These are phyloP conservation scores for Caenorhabditis parvicauda DNA, from an alignment of 2,888 invertebrate genomes.

Conservation along the genomic window DNA sequence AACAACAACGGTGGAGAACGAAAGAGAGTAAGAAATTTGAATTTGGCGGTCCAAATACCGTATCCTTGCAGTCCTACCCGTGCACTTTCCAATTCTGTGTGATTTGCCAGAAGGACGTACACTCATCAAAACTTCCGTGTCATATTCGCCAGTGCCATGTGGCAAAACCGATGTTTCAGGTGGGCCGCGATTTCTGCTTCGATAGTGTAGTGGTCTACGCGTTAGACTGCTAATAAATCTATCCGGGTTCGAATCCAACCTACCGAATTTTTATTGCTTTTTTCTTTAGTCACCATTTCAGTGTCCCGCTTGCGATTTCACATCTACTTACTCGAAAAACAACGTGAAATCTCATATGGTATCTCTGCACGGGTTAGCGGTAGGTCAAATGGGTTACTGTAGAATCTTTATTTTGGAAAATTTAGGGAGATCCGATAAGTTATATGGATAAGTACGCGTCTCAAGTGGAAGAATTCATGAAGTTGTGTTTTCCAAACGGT, in stretches of 20 bases:
- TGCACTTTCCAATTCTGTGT: constrained; percentile 61
- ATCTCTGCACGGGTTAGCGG: constrained; percentile 59
- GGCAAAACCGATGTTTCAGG: constrained; percentile 60
- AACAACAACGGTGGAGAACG: constrained; percentile 14
- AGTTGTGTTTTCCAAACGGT: constrained; percentile 60
- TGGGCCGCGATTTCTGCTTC: too few relatives aligned
- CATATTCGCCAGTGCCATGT: constrained; percentile 62
- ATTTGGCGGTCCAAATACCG: constrained; percentile 1
- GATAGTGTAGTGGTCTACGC: too few relatives aligned
- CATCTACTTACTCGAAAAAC: constrained; percentile 61
- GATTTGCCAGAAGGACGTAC: constrained; percentile 61
- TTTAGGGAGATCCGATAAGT: constrained; percentile 55
- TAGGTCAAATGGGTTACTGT: constrained; percentile 11
- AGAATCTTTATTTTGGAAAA: not conserved
- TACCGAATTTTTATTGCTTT: too few relatives aligned
- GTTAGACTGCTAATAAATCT: too few relatives aligned
- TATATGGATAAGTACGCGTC: constrained; percentile 61
- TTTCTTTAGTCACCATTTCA: too few relatives aligned
- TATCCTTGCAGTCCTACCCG: constrained; percentile 54
- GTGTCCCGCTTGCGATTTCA: constrained; percentile 62
- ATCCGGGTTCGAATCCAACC: too few relatives aligned
- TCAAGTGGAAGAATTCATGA: constrained; percentile 62
- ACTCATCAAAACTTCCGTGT: constrained; percentile 60
- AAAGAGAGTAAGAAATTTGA: constrained; percentile 26
- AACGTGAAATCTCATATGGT: constrained; percentile 62